Percentiles rank a stretch among this genome's conserved stretches.
Conservation (phyloP, 2,888 invertebrate species). For the Poecilobothrus nobilitatus region DNA sequence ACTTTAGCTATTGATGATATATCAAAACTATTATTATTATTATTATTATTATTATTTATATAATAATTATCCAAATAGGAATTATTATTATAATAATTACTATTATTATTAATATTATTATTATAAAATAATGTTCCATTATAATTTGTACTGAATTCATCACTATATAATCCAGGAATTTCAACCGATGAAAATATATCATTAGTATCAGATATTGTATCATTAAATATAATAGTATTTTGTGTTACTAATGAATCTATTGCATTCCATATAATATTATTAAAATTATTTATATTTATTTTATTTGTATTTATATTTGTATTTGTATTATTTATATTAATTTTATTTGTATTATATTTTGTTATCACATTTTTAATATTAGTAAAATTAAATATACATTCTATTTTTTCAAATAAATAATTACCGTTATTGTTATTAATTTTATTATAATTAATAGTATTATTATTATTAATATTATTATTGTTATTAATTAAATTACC, state of each 20-base stretch:
- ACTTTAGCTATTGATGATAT: conserved; percentile 4
- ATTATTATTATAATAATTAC: neutral
- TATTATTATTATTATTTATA: no score
- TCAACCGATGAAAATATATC: neutral
- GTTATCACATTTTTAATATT: neutral
- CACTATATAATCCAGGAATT: neutral
- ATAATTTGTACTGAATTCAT: conserved; percentile 1
- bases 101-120: neutral
- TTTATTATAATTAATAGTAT: neutral
- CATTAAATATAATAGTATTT: neutral
- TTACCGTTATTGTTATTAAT: neutral
- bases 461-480: neutral
- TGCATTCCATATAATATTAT: neutral
- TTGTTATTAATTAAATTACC: neutral
- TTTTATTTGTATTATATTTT: neutral
- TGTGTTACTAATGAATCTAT: neutral
- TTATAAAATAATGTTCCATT: neutral
- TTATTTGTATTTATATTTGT: neutral
- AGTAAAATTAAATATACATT: conserved; percentile 7
- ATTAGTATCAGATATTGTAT: neutral
- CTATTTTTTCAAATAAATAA: neutral
- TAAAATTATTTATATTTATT: no score
- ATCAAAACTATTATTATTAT: no score
- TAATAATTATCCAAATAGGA: no score
- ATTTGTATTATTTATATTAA: neutral